phyloP scores from a whole-genome alignment of 2,113 vertebrate species.

The Tragelaphus buxtoni region DNA sequence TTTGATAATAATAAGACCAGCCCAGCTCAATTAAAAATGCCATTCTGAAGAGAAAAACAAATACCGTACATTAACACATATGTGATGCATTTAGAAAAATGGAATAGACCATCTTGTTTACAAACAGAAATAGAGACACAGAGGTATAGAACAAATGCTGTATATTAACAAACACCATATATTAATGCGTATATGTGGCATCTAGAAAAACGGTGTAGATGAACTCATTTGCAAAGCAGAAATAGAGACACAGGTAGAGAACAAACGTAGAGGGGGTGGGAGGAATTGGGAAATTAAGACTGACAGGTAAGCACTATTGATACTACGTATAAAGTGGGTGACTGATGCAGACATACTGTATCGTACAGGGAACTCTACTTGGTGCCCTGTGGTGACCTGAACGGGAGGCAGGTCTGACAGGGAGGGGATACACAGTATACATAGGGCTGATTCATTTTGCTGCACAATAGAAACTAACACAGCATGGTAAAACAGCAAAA shows the following conservation, averaged over 20 bases:
- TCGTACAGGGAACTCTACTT: fast-evolving
- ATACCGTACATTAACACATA: neutral
- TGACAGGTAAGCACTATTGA: neutral
- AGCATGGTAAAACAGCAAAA: neutral
- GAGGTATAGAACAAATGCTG: neutral
- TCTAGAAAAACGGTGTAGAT: neutral
- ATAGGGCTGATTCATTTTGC: neutral
- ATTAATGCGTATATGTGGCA: neutral
- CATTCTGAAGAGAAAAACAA: neutral
- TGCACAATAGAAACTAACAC: neutral
- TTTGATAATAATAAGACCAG: neutral
- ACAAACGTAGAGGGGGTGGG: fast-evolving
- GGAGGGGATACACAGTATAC: neutral
- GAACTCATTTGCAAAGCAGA: neutral
- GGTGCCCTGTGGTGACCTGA: neutral
- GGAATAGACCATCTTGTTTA: neutral
- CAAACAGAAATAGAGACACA: neutral
- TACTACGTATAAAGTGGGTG: neutral
- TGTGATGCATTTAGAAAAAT: neutral
- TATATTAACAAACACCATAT: neutral
- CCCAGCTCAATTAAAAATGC: neutral
- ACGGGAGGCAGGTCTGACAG: neutral
- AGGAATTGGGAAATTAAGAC: neutral
- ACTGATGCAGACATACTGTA: neutral
- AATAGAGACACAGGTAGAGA: neutral